Base-by-base conservation (phyloP, 2,113 vertebrate genomes). In the Poeciliopsis occidentalis region DNA sequence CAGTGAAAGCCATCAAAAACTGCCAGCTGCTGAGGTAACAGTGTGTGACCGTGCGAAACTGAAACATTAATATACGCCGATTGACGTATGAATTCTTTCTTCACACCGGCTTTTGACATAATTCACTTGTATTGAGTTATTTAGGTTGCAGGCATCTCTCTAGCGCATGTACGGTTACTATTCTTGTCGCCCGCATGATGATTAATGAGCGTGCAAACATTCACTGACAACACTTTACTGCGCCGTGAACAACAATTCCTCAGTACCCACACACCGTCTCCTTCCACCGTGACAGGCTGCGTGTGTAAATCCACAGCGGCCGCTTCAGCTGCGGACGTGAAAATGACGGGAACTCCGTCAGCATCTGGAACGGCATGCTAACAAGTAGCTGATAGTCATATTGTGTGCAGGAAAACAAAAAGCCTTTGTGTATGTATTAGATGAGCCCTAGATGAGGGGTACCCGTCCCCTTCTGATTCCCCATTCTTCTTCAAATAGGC, bases 401-500 rank as follows among this genome's bases (percentile, higher is more conserved):
- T 65, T 76, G 64, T 61, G 6, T 26, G 71, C 31, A 73, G 26
- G 81, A 64, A 77, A 73, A 76, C 63, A 72, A 57, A 71, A n/a
- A 76, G 29, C 47, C 44, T 75, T 73, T 83, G 78, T 79, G 77
- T 74, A 67, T 70, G 34, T 69, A 54, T 60, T 75, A 86, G 37
- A 47, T 47, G 44, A 74, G 67, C 30, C 65, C 64, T 12, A 26
- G 86, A 86, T 72, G 78, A 69, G 60, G 44, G 83, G 78, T 66
- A 76, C 81, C 83, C 75, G 82, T 81, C 77, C 83, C 60, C 68
- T 64, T 74, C 30, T 69, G 83, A 82, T 80, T 74, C 74, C 26
- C 66, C 51, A 78, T 80, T 82, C 75, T 79, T 77, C 63, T 84
- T 82, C 85, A 85, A 89, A 91, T 73, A 85, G 77, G 80, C 82